These are phyloP conservation scores for Corapipo altera DNA, from an alignment of 2,113 vertebrate species.

Conservation along the genomic window DNA sequence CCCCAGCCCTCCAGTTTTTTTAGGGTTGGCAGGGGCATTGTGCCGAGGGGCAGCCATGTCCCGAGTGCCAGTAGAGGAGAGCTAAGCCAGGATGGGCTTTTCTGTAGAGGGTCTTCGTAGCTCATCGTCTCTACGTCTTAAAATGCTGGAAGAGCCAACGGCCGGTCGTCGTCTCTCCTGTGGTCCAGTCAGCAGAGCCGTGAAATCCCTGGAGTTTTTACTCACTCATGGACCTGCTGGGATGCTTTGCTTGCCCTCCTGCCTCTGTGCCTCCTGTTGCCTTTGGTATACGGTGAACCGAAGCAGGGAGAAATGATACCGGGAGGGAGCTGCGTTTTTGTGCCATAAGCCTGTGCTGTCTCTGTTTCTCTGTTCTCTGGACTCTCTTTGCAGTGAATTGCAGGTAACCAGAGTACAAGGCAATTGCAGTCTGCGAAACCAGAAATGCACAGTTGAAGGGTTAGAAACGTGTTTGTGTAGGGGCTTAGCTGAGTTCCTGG, in stretches of 20 bases:
- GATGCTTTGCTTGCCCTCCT: neutral
- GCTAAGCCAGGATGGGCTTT: neutral
- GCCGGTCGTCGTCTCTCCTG: rapidly evolving
- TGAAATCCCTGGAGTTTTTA: neutral
- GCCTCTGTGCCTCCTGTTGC: neutral
- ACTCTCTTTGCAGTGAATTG: neutral
- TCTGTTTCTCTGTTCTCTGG: neutral
- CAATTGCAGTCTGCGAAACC: neutral
- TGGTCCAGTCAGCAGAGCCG: neutral
- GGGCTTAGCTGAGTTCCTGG: neutral
- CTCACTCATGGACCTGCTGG: neutral
- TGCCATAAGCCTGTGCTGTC: rapidly evolving
- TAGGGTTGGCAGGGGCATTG: rapidly evolving
- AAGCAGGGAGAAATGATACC: neutral
- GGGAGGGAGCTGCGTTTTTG: neutral
- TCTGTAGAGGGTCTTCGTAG: neutral
- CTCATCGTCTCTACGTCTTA: neutral
- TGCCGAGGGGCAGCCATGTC: neutral
- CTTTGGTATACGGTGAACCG: rapidly evolving
- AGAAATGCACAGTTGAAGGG: neutral
- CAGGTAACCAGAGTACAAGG: neutral
- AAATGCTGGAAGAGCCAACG: neutral
- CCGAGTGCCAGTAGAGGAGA: neutral
- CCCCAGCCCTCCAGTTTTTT: too few species aligned
- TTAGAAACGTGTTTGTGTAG: neutral